These are phyloP conservation scores for Sebastes dallii DNA, from an alignment of 2,797 vertebrate genomes.

Conservation along the genomic window DNA sequence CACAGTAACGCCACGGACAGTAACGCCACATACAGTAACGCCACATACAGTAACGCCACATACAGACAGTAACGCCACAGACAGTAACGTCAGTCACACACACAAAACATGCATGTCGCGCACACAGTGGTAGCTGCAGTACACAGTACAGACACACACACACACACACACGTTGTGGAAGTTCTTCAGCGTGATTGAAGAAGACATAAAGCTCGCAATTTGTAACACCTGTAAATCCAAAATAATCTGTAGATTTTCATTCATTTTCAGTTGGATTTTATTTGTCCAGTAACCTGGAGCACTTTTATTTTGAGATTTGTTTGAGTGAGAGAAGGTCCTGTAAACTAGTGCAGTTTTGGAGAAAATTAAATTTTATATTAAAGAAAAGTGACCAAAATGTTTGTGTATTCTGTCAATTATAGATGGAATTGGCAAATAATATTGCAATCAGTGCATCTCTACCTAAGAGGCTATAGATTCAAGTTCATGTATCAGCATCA, in stretches of 20 bases:
- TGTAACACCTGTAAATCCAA: no score
- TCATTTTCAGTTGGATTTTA: neutral
- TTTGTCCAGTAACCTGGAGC: neutral
- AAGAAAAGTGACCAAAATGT: neutral
- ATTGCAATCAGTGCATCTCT: neutral
- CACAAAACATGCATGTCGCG: no score
- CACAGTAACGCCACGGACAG: no score
- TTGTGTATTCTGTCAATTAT: neutral
- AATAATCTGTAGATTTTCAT: neutral
- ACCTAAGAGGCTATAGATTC: neutral
- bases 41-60: no score
- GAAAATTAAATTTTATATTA: neutral
- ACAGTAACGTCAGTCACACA: no score
- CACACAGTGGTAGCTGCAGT: neutral
- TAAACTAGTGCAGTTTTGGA: neutral
- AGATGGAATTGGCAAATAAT: neutral
- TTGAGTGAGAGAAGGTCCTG: neutral
- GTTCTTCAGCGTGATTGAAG: neutral
- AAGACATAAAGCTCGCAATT: neutral
- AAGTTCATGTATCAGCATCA: neutral
- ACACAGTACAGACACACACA: neutral
- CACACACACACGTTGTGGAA: neutral
- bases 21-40: no score
- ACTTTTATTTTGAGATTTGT: neutral
- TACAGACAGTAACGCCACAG: no score